A percentile compares a stretch with the other conserved stretches of the same genome.
These are phyloP conservation scores for Polydrusus tereticollis DNA, from an alignment of 2,888 invertebrate genomes.

Conservation along the genomic window DNA sequence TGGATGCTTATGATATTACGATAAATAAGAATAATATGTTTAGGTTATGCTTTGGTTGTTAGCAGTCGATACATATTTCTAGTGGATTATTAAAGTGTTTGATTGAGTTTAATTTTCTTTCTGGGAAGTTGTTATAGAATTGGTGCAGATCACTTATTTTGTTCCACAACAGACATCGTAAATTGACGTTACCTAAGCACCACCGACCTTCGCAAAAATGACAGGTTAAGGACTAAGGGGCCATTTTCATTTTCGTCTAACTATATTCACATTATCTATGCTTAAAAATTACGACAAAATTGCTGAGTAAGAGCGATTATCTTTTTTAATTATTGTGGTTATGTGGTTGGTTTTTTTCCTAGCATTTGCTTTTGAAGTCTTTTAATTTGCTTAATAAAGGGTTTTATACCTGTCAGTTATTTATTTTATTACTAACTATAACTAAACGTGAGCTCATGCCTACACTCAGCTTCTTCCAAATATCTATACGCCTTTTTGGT, in stretches of 20 bases:
- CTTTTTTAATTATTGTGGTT: conserved; percentile 7
- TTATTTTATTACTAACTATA: too few species aligned
- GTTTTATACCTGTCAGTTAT: background rate
- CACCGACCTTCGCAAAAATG: conserved; percentile 8
- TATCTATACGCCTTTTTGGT: too few species aligned
- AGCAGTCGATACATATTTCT: too few species aligned
- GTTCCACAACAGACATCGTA: background rate
- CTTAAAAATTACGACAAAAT: conserved; percentile 10
- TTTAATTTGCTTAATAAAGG: background rate
- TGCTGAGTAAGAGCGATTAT: conserved; percentile 6
- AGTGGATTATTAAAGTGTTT: too few species aligned
- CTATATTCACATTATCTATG: conserved; percentile 8
- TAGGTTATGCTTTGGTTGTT: too few species aligned
- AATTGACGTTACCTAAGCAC: conserved; percentile 4
- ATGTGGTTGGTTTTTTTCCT: background rate
- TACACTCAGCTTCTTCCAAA: too few species aligned
- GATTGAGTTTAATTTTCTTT: too few species aligned
- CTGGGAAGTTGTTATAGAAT: background rate
- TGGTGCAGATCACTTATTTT: background rate
- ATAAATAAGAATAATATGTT: too few species aligned
- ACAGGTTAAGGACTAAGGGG: conserved; percentile 14
- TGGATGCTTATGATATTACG: too few species aligned
- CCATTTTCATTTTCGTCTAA: background rate
- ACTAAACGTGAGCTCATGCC: too few species aligned
- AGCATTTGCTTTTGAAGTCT: background rate